Evolutionary conservation across 2,888 invertebrate species (phyloP).

Genomic region (Drosophila diplacantha): DNA sequence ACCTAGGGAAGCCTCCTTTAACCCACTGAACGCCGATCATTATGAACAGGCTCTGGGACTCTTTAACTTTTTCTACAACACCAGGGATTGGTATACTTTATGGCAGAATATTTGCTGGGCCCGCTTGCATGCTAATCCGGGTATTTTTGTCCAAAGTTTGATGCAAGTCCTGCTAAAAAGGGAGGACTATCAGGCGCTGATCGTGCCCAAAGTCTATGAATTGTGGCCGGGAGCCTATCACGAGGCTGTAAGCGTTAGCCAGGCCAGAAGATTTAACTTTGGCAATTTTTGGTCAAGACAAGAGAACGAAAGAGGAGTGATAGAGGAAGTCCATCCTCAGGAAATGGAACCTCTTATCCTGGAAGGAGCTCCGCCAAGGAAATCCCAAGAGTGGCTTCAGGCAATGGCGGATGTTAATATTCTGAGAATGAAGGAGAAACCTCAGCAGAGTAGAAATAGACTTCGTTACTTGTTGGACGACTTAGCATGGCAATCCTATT

Average conservation of each 20-base stretch:
- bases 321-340: constrained; percentile 29
- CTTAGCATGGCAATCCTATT: constrained; percentile 80
- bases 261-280: constrained; percentile 79
- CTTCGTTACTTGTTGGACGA: constrained; percentile 81
- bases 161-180: constrained; percentile 83
- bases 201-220: constrained; percentile 86
- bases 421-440: constrained; percentile 27
- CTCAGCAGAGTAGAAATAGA: background rate
- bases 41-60: constrained; percentile 67
- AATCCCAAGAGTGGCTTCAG: constrained; percentile 41
- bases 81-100: constrained; percentile 82
- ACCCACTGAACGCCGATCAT: constrained; percentile 29
- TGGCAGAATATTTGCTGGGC: constrained; percentile 81
- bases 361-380: constrained; percentile 34
- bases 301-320: constrained; percentile 2
- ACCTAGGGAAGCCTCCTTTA: constrained; percentile 29
- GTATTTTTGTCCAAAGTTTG: constrained; percentile 84
- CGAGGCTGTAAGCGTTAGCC: constrained; percentile 82
- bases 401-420: constrained; percentile 53
- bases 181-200: constrained; percentile 82
- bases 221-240: constrained; percentile 86
- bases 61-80: constrained; percentile 81
- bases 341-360: constrained; percentile 31
- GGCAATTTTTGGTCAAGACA: constrained; percentile 41
- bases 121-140: constrained; percentile 84